Evolutionary conservation across 1,140 invertebrate species (phyloP).

Genomic region (Lanistes nyassanus): DNA sequence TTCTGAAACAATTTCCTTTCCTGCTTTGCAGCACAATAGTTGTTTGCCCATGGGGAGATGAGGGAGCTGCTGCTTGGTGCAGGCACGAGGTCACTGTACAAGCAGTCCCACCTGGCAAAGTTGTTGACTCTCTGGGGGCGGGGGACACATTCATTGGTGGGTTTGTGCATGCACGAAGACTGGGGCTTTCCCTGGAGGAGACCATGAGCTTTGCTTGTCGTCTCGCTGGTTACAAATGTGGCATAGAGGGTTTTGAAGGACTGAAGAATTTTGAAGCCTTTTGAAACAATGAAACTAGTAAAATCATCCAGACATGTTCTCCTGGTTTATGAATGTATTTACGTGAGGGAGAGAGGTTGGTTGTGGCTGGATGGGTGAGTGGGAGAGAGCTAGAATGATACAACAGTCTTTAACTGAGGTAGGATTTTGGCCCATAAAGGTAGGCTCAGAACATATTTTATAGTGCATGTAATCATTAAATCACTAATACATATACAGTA

Average conservation of each 20-base stretch:
- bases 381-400: too few relatives aligned
- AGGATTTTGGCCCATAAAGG: too few relatives aligned
- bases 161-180: constrained; percentile 70
- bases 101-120: constrained; percentile 69
- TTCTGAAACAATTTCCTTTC: background rate
- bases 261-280: constrained; percentile 30
- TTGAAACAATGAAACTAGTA: too few relatives aligned
- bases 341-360: too few relatives aligned
- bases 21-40: constrained; percentile 60
- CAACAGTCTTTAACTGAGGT: too few relatives aligned
- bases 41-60: constrained; percentile 75
- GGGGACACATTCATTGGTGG: constrained; percentile 61
- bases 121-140: constrained; percentile 74
- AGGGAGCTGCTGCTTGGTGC: constrained; percentile 72
- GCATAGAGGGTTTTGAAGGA: constrained; percentile 69
- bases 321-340: too few relatives aligned
- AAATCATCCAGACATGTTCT: too few relatives aligned
- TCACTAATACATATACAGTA: too few relatives aligned
- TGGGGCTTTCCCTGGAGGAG: constrained; percentile 65
- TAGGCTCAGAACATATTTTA: too few relatives aligned
- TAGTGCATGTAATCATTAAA: too few relatives aligned
- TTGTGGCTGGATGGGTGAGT: too few relatives aligned
- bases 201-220: constrained; percentile 70
- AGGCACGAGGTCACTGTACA: constrained; percentile 61
- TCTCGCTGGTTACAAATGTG: constrained; percentile 74